Percentiles rank a stretch among this genome's conserved stretches.
phyloP scores from a whole-genome alignment of 2,888 invertebrate species.

The Drosophila robusta region DNA sequence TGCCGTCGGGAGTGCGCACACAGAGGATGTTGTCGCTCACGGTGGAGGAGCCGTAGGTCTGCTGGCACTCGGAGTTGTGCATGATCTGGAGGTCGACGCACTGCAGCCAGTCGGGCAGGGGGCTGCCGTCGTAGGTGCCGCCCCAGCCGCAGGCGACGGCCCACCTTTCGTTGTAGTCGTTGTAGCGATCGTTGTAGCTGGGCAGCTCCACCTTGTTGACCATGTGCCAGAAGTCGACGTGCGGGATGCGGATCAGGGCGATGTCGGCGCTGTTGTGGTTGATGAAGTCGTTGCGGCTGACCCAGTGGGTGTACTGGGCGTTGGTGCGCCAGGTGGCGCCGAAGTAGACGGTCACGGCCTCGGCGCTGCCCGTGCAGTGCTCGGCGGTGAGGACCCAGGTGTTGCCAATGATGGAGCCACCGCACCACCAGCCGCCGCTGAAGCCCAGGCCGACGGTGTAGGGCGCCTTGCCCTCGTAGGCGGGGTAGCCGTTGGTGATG shows the following conservation, averaged over 20 bases:
- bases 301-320: constrained; percentile 61
- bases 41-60: constrained; percentile 23
- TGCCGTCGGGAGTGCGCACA: constrained; percentile 54
- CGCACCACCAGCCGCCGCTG: constrained; percentile 66
- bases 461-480: constrained; percentile 67
- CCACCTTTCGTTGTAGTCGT: constrained; percentile 45
- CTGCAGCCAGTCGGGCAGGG: constrained; percentile 75
- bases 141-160: constrained; percentile 73
- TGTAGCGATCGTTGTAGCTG: constrained; percentile 49
- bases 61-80: constrained; percentile 71
- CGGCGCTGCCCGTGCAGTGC: constrained; percentile 68
- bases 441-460: constrained; percentile 78
- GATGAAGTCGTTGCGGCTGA: constrained; percentile 54
- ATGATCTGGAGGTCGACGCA: constrained; percentile 81
- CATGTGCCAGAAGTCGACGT: constrained; percentile 53
- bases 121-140: constrained; percentile 59
- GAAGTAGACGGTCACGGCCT: constrained; percentile 59
- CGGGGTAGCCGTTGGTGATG: constrained; percentile 73
- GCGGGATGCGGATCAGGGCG: constrained; percentile 63
- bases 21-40: constrained; percentile 61
- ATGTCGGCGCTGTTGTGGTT: constrained; percentile 56
- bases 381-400: constrained; percentile 77
- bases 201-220: constrained; percentile 55
- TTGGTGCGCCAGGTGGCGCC: constrained; percentile 66
- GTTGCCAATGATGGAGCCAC: constrained; percentile 74